Percentiles rank a stretch among this genome's conserved stretches.
Conservation (phyloP, 2,888 invertebrate species). For the Taphrorychus bicolor region DNA sequence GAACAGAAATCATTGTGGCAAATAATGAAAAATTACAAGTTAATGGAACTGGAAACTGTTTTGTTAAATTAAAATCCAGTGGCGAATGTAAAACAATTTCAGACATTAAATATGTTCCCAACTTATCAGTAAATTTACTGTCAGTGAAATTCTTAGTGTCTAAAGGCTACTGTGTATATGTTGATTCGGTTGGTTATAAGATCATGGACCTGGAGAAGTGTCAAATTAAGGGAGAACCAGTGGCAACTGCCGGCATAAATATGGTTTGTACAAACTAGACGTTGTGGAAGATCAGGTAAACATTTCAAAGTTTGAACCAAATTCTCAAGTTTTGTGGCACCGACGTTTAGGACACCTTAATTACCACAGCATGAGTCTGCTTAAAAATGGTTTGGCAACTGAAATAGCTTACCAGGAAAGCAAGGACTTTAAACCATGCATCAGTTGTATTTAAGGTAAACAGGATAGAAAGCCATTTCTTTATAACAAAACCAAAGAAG, state of each 20-base stretch:
- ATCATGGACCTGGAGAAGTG: conserved; percentile 20
- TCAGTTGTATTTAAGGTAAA: conserved; percentile 19
- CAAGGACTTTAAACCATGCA: conserved; percentile 28
- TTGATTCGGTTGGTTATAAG: conserved; percentile 36
- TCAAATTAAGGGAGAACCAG: conserved; percentile 14
- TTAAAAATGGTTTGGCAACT: conserved; percentile 40
- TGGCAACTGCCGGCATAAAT: conserved; percentile 24
- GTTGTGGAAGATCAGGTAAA: conserved; percentile 11
- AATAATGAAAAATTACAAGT: conserved; percentile 18
- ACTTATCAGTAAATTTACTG: conserved; percentile 42
- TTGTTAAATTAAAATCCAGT: conserved; percentile 13
- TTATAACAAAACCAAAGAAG: conserved; percentile 48
- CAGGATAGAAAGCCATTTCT: conserved; percentile 46
- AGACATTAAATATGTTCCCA: conserved; percentile 39
- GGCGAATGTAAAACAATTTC: conserved; percentile 19
- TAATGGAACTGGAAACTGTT: conserved; percentile 10
- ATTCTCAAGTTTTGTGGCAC: conserved; percentile 35
- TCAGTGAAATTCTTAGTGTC: conserved; percentile 42
- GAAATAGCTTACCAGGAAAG: conserved; percentile 27
- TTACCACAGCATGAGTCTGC: conserved; percentile 35
- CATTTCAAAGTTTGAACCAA: conserved; percentile 17
- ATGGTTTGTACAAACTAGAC: conserved; percentile 22
- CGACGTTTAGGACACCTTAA: conserved; percentile 37
- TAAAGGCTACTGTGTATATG: conserved; percentile 41
- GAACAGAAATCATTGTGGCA: conserved; percentile 30